Conservation (phyloP, 2,888 invertebrate species). For the Glyphotaelius pellucidus region DNA sequence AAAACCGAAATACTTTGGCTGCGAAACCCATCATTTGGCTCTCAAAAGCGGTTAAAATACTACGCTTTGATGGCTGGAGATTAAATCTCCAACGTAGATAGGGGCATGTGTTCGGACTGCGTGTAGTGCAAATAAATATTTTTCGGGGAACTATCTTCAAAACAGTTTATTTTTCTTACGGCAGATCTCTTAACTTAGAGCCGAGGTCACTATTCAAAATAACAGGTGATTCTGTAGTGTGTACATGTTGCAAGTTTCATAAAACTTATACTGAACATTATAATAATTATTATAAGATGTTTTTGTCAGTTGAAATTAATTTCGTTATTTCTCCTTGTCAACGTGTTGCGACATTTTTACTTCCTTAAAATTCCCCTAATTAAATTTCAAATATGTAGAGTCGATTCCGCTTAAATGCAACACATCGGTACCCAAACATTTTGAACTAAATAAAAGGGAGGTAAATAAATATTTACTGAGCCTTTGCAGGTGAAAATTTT, state of each 20-base stretch:
- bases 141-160: neutral
- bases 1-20: neutral
- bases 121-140: neutral
- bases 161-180: conserved; percentile 1
- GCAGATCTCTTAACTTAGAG: neutral
- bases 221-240: neutral
- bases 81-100: neutral
- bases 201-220: neutral
- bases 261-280: neutral
- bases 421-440: too few relatives aligned
- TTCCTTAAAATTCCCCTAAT: neutral
- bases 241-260: neutral
- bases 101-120: neutral
- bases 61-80: neutral
- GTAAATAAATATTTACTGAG: too few relatives aligned
- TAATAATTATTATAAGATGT: neutral
- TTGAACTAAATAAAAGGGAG: too few relatives aligned
- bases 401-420: too few relatives aligned
- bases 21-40: neutral
- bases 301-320: neutral
- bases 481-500: too few relatives aligned
- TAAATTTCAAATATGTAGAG: neutral
- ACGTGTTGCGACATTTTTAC: neutral
- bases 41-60: neutral
- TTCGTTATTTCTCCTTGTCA: neutral